A percentile compares a stretch with the other conserved stretches of the same genome.
phyloP scores from a whole-genome alignment of 2,888 invertebrate genomes.

The Lochmaea crataegi region DNA sequence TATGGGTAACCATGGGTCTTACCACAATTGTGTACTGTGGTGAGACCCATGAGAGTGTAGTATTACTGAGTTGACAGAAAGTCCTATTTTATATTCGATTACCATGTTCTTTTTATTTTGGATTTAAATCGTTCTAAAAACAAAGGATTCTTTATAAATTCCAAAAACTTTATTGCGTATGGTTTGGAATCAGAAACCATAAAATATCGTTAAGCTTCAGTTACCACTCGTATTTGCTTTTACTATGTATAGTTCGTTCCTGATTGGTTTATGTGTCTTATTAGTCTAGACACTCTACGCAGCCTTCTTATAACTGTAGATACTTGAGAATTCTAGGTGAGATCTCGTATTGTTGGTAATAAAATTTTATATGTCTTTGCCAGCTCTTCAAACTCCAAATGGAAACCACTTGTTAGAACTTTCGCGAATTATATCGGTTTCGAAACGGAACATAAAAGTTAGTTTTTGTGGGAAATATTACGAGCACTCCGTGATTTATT shows the following conservation, averaged over 20 bases:
- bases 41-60: no score
- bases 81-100: no score
- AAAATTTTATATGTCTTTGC: constrained; percentile 34
- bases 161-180: no score
- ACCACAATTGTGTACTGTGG: no score
- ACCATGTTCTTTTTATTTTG: no score
- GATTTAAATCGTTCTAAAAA: no score
- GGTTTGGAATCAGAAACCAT: no score
- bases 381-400: constrained; percentile 21
- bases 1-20: no score
- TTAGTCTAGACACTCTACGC: constrained; percentile 26
- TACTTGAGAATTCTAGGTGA: constrained; percentile 32
- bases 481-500: not conserved
- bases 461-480: not conserved
- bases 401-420: constrained; percentile 32
- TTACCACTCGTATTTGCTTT: not conserved
- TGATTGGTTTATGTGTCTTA: constrained; percentile 27
- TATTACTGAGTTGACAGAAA: no score
- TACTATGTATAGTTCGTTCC: constrained; percentile 12
- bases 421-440: constrained; percentile 11
- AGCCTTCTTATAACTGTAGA: constrained; percentile 16
- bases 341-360: constrained; percentile 32
- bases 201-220: not conserved
- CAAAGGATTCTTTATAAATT: no score
- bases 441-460: constrained; percentile 1